Evolutionary conservation across 2,797 vertebrate genomes (phyloP).

Genomic region (Hybognathus amarus): DNA sequence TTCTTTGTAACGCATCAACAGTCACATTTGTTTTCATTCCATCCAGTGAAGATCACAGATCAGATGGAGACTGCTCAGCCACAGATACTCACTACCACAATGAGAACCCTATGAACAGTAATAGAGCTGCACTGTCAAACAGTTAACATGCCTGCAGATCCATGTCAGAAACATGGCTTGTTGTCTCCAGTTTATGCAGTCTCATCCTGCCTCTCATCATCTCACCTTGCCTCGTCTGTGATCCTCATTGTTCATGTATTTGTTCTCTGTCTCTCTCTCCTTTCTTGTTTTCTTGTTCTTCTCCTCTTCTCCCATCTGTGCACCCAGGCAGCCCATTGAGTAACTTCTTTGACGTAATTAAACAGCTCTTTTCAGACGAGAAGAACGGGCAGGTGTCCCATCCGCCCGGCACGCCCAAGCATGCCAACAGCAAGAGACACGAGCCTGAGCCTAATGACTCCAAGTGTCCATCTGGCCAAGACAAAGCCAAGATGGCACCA

Average conservation of each 20-base stretch:
- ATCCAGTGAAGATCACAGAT: constrained; percentile 74
- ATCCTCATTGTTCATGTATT: constrained; percentile 79
- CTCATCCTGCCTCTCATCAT: constrained; percentile 63
- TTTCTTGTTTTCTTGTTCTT: constrained; percentile 75
- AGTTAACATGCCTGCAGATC: background rate
- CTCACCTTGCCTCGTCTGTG: constrained; percentile 67
- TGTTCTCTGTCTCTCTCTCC: constrained; percentile 74
- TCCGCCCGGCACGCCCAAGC: constrained; percentile 90
- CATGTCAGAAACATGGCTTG: constrained; percentile 63
- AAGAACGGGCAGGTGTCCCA: constrained; percentile 94
- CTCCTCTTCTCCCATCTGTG: constrained; percentile 78
- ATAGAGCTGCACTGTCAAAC: constrained; percentile 7
- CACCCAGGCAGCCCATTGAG: constrained; percentile 99
- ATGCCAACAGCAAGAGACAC: constrained; percentile 86
- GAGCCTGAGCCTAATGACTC: constrained; percentile 91
- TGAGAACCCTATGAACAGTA: constrained; percentile 1
- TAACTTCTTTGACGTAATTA: constrained; percentile 99
- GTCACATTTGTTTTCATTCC: constrained; percentile 64
- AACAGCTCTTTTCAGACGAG: constrained; percentile 99
- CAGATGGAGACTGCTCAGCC: constrained; percentile 79
- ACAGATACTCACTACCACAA: constrained; percentile 46
- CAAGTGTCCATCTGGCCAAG: constrained; percentile 89
- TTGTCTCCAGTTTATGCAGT: constrained; percentile 71
- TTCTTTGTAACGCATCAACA: constrained; percentile 1
- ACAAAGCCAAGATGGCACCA: constrained; percentile 90